Base-by-base conservation (phyloP, 2,888 invertebrate species). In the Nemapogon koenigi region DNA sequence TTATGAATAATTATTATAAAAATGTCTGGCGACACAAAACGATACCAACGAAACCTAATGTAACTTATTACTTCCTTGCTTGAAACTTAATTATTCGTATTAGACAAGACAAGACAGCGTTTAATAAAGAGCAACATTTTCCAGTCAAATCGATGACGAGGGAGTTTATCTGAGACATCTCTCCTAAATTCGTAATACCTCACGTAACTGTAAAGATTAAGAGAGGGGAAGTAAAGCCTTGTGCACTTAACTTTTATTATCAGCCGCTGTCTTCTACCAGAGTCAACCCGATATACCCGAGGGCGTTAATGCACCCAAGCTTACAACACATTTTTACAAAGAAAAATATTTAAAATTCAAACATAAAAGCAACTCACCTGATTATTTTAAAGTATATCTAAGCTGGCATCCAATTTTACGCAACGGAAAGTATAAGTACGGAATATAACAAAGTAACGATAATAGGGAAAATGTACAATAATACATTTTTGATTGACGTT, bases 141-240 rank as follows among this genome's bases (percentile, higher is more conserved):
- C 43, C 47, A 50, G 50, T 47, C 48, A 48, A 59, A 58, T 55
- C 57, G 58, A 57, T 57, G 53, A 52, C 45, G 51, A 49, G 53
- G 51, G 56, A 37, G 28, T 53, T 53, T 46, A 54, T 19, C 33
- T 17, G 18, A 28, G 27, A 37, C 53, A 58, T 56, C 55, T 53
- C 56, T 59, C 55, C 70, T 76, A 72, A 76, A 76, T 76, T 73
- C 71, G 72, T 76, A 76, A 76, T 75, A 75, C 76, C 75, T 69
- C 75, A 76, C 76, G 75, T 75, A 73, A 72, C 72, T 57, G 67
- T 62, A 60, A 57, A 69, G 70, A 68, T 64, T 61, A 65, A 62
- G 64, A 48, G 60, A 55, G 62, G 62, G 62, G 57, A 50, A 45
- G 44, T 11, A 33, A 33, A 33, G 33, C 33, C 33, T 14, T 18